phyloP scores from a whole-genome alignment of 2,113 vertebrate species.

The Amblyopsis rosae region DNA sequence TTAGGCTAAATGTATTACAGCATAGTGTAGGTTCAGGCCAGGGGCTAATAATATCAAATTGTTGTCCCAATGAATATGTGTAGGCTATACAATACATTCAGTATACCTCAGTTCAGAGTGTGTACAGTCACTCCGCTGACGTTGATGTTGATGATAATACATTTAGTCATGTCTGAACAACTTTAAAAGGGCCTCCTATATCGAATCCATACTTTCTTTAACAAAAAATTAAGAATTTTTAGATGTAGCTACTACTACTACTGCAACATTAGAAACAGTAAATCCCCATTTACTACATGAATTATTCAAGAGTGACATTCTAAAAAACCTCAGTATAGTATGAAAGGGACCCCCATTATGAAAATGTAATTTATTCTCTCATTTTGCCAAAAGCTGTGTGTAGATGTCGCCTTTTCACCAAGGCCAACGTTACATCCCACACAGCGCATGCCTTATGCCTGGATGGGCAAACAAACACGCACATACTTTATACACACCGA shows the following conservation, averaged over 20 bases:
- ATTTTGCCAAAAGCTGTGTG: background rate
- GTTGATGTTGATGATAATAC: too few species aligned
- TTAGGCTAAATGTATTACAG: background rate
- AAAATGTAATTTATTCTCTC: slow-evolving; percentile 19
- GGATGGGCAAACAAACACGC: slow-evolving; percentile 6
- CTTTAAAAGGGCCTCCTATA: slow-evolving; percentile 13
- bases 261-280: slow-evolving; percentile 12
- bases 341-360: slow-evolving; percentile 32
- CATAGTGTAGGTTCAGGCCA: background rate
- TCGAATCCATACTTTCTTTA: slow-evolving; percentile 1
- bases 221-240: background rate
- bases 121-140: too few species aligned
- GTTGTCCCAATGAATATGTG: too few species aligned
- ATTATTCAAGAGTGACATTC: slow-evolving; percentile 23
- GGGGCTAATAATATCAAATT: too few species aligned
- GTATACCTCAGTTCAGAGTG: too few species aligned
- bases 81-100: too few species aligned
- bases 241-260: background rate
- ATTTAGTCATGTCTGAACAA: background rate
- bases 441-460: slow-evolving; percentile 32
- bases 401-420: background rate
- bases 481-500: background rate
- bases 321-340: slow-evolving; percentile 37
- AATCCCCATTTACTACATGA: slow-evolving; percentile 34
- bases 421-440: background rate